Percentiles rank a stretch among this genome's conserved stretches.
Evolutionary conservation across 2,888 invertebrate species (phyloP).

Genomic region (Apocheima hispidaria): DNA sequence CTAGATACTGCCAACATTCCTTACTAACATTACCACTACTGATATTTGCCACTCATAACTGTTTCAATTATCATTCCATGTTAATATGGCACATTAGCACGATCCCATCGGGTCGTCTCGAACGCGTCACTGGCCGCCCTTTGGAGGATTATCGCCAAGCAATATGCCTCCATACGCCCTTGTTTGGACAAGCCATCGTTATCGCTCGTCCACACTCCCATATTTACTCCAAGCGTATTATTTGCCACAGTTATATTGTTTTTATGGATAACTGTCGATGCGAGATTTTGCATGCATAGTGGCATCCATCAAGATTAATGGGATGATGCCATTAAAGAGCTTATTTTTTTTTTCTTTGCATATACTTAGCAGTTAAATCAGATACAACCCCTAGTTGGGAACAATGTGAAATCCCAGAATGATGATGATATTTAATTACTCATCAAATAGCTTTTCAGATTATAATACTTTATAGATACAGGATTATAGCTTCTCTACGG

Average conservation of each 20-base stretch:
- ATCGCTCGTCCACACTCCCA: conserved; percentile 55
- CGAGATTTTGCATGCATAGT: conserved; percentile 28
- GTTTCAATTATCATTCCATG: conserved; percentile 26
- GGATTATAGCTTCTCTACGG: too few species aligned
- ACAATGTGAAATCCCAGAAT: too few species aligned
- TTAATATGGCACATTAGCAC: conserved; percentile 31
- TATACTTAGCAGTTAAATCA: background rate
- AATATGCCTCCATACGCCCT: conserved; percentile 51
- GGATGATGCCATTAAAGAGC: background rate
- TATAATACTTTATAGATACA: too few species aligned
- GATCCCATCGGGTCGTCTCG: conserved; percentile 45
- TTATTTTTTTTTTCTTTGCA: background rate
- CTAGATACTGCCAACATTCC: background rate
- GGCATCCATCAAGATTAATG: background rate
- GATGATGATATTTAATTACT: too few species aligned
- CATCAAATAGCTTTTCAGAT: too few species aligned
- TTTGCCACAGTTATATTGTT: conserved; percentile 36
- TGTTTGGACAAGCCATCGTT: conserved; percentile 65
- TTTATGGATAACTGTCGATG: conserved; percentile 25
- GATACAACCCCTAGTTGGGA: too few species aligned
- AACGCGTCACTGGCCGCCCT: conserved; percentile 59
- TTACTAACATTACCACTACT: conserved; percentile 1
- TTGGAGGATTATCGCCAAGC: conserved; percentile 64
- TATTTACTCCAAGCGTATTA: conserved; percentile 57
- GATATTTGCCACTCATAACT: conserved; percentile 8